phyloP scores from a whole-genome alignment of 2,113 vertebrate species.

The Pygoscelis antarcticus region DNA sequence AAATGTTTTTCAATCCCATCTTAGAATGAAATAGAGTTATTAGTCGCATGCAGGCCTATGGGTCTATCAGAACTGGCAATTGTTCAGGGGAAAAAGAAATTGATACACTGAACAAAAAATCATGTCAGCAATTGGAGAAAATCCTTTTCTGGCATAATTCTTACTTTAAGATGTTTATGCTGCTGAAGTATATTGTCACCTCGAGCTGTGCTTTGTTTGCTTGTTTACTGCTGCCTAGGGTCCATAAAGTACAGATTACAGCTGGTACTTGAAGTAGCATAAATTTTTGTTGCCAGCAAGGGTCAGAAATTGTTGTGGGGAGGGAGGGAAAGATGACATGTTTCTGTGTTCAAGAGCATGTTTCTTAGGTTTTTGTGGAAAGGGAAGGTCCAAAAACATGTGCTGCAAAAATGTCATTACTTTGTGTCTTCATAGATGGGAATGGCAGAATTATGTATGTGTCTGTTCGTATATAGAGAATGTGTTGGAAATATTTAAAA shows the following conservation, averaged over 20 bases:
- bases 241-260: not conserved
- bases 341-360: not conserved
- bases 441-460: not conserved
- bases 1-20: not conserved
- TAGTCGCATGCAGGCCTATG: not conserved
- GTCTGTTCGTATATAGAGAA: not conserved
- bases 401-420: not conserved
- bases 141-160: not conserved
- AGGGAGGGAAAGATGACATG: accelerated
- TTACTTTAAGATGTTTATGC: not conserved
- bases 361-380: not conserved
- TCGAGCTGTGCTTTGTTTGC: not conserved
- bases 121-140: not conserved
- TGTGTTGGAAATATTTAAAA: not conserved
- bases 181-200: not conserved
- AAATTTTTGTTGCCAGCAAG: not conserved
- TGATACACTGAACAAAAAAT: not conserved
- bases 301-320: not conserved
- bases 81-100: not conserved
- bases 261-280: not conserved
- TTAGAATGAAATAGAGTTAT: not conserved
- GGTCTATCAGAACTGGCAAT: not conserved
- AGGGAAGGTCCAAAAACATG: not conserved
- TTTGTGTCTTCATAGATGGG: not conserved
- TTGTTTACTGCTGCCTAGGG: not conserved